These are phyloP conservation scores for Cephus runcator DNA, from an alignment of 2,888 invertebrate genomes.

Conservation along the genomic window DNA sequence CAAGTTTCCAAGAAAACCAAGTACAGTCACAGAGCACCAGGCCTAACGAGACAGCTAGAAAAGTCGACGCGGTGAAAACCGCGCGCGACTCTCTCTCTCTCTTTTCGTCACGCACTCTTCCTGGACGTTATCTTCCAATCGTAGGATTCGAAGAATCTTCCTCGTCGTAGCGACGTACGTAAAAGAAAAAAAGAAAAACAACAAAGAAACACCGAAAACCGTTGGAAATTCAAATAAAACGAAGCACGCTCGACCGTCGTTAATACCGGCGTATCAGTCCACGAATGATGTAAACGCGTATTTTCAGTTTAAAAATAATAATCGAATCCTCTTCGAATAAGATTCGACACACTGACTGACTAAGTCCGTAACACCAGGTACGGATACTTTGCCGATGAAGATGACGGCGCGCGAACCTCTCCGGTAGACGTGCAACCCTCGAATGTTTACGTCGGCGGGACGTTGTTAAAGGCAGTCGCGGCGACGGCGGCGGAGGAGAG, in stretches of 20 bases:
- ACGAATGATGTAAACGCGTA: not conserved
- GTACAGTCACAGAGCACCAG: not conserved
- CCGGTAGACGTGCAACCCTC: slow-evolving; percentile 37
- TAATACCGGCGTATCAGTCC: not conserved
- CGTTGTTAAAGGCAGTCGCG: not conserved
- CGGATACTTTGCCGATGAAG: not conserved
- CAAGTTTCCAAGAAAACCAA: not conserved
- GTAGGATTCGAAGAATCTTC: not conserved
- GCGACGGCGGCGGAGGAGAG: not conserved
- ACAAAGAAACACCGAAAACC: not conserved
- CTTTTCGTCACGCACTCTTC: not conserved
- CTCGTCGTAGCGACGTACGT: not conserved
- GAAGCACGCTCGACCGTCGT: not conserved
- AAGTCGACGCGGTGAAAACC: no score
- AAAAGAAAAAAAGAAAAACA: not conserved
- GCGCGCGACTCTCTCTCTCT: not conserved
- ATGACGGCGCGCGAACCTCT: slow-evolving; percentile 18
- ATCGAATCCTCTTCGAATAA: not conserved
- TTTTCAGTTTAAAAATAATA: not conserved
- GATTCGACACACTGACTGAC: not conserved
- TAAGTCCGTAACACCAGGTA: not conserved
- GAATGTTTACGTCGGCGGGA: slow-evolving; percentile 26
- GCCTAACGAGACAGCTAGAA: not conserved
- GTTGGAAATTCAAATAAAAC: not conserved
- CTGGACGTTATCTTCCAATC: not conserved